phyloP scores from a whole-genome alignment of 2,888 invertebrate species.

The Panopea generosa region DNA sequence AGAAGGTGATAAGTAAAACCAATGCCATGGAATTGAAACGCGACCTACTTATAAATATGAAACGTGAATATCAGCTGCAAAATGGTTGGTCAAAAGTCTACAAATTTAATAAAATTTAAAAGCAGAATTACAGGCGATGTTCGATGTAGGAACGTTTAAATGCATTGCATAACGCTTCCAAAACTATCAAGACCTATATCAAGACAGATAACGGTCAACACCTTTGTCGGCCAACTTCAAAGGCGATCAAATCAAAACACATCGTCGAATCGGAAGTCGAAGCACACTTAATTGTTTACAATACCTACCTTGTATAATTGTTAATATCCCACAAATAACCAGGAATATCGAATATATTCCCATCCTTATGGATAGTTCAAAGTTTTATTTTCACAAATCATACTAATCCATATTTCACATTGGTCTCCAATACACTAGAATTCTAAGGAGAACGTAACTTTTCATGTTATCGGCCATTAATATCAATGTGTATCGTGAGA shows the following conservation, averaged over 20 bases:
- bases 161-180: no score
- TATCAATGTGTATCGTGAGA: constrained; percentile 54
- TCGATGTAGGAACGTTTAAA: no score
- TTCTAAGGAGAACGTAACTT: constrained; percentile 37
- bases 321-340: constrained; percentile 44
- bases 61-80: no score
- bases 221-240: constrained; percentile 63
- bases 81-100: no score
- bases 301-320: constrained; percentile 49
- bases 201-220: constrained; percentile 2
- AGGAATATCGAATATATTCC: constrained; percentile 58
- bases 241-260: constrained; percentile 47
- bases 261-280: constrained; percentile 42
- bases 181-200: no score
- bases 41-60: no score
- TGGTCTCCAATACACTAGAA: constrained; percentile 42
- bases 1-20: no score
- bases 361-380: constrained; percentile 65
- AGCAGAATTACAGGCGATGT: no score
- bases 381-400: constrained; percentile 40
- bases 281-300: constrained; percentile 25
- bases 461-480: constrained; percentile 59
- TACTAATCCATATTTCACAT: constrained; percentile 20
- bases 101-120: no score
- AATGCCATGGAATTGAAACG: no score